These are phyloP conservation scores for Seira ritae DNA, from an alignment of 2,888 invertebrate species.

Conservation along the genomic window DNA sequence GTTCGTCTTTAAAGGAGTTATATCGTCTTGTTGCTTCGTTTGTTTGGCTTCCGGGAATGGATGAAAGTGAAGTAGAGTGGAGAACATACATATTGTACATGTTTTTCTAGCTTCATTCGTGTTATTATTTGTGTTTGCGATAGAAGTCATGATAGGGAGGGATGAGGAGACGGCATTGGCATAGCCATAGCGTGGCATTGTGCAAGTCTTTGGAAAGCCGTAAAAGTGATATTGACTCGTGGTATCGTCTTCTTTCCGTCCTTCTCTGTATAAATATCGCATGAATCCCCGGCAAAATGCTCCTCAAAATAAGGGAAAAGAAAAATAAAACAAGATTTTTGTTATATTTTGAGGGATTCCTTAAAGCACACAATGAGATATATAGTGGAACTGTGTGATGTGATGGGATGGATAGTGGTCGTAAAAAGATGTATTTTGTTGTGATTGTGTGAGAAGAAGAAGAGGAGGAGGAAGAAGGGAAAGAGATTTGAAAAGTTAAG, in stretches of 20 bases:
- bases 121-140: slow-evolving; percentile 3
- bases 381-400: no score
- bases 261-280: background rate
- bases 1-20: background rate
- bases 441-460: slow-evolving; percentile 2
- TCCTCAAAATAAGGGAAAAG: background rate
- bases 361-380: slow-evolving; percentile 28
- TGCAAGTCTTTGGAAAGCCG: slow-evolving; percentile 8
- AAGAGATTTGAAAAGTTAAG: slow-evolving; percentile 43
- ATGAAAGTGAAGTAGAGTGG: background rate
- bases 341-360: slow-evolving; percentile 5
- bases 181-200: background rate
- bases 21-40: slow-evolving; percentile 34
- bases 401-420: background rate
- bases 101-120: slow-evolving; percentile 12
- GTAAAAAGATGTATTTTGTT: slow-evolving; percentile 45
- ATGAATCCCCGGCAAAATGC: background rate
- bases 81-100: slow-evolving; percentile 12
- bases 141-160: no score
- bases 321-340: slow-evolving; percentile 9
- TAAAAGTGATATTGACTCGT: slow-evolving; percentile 14
- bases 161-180: slow-evolving; percentile 3
- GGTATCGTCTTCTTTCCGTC: slow-evolving; percentile 9
- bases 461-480: background rate
- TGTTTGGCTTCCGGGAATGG: background rate